Evolutionary conservation across 1,140 invertebrate genomes (phyloP).

Genomic region (Colletes latitarsis): DNA sequence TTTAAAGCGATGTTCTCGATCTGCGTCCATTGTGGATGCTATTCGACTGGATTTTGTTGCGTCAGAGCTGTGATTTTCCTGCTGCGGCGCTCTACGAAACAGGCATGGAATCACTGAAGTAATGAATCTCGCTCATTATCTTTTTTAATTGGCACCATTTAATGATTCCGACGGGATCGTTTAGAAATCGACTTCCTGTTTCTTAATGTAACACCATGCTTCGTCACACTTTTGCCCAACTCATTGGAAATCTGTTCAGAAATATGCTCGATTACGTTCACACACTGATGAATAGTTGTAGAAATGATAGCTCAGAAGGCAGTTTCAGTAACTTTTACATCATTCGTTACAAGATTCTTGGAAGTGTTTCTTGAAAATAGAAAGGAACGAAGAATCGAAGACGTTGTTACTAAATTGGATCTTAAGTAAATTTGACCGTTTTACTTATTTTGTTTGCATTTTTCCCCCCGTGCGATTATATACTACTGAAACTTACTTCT

Average conservation of each 20-base stretch:
- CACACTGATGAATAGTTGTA: too few relatives aligned
- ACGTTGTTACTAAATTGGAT: too few relatives aligned
- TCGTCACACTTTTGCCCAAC: conserved; percentile 9
- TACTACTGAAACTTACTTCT: too few relatives aligned
- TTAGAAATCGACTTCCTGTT: conserved; percentile 48
- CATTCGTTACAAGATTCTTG: too few relatives aligned
- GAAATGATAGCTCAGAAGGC: too few relatives aligned
- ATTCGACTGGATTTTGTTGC: conserved; percentile 60
- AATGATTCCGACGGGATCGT: conserved; percentile 45
- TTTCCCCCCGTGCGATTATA: too few relatives aligned
- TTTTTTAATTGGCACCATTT: conserved; percentile 47
- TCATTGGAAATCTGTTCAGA: background rate
- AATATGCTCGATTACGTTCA: background rate
- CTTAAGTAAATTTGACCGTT: too few relatives aligned
- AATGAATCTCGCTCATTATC: conserved; percentile 44
- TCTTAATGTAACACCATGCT: conserved; percentile 10
- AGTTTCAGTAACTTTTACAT: too few relatives aligned
- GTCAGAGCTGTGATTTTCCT: conserved; percentile 55
- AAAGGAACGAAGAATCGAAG: too few relatives aligned
- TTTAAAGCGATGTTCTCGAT: conserved; percentile 66
- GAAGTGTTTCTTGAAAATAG: too few relatives aligned
- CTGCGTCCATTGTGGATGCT: conserved; percentile 65
- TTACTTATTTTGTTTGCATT: too few relatives aligned
- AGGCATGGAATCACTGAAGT: conserved; percentile 46
- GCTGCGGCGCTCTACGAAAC: conserved; percentile 48